phyloP scores from a whole-genome alignment of 2,888 invertebrate species.

The Saturnia japonica region DNA sequence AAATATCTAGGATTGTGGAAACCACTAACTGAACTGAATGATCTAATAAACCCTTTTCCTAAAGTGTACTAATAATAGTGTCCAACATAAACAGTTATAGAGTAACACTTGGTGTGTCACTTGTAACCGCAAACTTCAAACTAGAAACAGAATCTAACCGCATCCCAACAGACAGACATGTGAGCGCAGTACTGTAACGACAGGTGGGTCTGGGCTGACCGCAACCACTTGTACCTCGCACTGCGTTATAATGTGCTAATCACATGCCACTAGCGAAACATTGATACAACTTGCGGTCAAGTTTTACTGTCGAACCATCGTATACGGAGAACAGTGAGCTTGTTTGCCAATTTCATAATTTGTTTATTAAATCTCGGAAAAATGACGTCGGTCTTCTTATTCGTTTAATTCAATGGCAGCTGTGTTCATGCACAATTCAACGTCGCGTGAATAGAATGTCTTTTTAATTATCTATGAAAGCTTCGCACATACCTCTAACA shows the following conservation, averaged over 20 bases:
- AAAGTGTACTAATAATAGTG: not conserved
- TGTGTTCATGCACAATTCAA: no score
- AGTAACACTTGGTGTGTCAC: not conserved
- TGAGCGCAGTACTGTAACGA: not conserved
- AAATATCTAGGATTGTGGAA: no score
- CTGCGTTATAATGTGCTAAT: conserved; percentile 14
- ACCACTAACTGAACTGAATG: not conserved
- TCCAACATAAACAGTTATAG: not conserved
- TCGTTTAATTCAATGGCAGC: no score
- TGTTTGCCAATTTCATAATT: not conserved
- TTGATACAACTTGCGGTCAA: conserved; percentile 6
- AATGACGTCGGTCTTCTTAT: no score
- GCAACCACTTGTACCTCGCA: conserved; percentile 6
- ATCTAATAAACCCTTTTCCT: not conserved
- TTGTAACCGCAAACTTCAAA: conserved; percentile 4
- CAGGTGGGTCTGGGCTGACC: conserved; percentile 1
- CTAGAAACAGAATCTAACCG: not conserved
- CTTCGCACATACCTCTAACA: no score
- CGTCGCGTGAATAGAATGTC: no score
- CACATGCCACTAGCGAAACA: conserved; percentile 11
- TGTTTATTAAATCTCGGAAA: no score
- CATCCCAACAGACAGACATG: conserved; percentile 8
- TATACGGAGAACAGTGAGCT: not conserved
- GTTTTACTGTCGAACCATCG: conserved; percentile 2
- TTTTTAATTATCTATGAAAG: no score